phyloP scores from a whole-genome alignment of 2,888 invertebrate species.

The Hetaerina titia region DNA sequence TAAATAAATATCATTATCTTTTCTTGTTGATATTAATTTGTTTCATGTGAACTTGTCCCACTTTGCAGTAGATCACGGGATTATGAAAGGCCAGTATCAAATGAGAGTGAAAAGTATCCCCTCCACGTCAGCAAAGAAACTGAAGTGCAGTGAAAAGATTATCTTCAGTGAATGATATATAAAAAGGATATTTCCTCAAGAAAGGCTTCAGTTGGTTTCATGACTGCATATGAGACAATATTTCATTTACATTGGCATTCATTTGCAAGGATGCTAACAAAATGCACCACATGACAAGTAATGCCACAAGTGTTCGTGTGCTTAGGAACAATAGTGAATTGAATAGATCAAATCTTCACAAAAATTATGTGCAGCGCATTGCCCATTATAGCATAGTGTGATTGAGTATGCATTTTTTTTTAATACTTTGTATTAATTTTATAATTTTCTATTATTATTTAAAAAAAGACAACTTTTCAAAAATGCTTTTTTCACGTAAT shows the following conservation, averaged over 20 bases:
- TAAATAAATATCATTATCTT: background rate
- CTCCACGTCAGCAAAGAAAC: slow-evolving; percentile 39
- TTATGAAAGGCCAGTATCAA: slow-evolving; percentile 2
- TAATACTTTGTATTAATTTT: background rate
- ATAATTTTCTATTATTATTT: background rate
- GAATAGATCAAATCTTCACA: background rate
- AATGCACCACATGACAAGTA: slow-evolving; percentile 52
- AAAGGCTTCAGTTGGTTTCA: background rate
- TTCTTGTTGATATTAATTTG: background rate
- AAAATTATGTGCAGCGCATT: background rate
- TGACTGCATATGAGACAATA: background rate
- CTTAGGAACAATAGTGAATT: background rate
- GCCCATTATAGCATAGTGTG: background rate
- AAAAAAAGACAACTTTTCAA: slow-evolving; percentile 8
- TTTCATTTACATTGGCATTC: background rate
- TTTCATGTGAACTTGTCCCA: background rate
- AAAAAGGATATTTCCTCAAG: background rate
- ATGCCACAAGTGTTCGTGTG: slow-evolving; percentile 3
- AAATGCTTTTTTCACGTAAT: background rate
- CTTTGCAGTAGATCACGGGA: background rate
- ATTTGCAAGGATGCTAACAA: background rate
- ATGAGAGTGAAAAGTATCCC: slow-evolving; percentile 57
- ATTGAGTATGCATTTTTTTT: background rate
- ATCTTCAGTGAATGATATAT: slow-evolving; percentile 10
- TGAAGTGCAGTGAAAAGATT: slow-evolving; percentile 39